A percentile compares a stretch with the other conserved stretches of the same genome.
phyloP scores from a whole-genome alignment of 2,888 invertebrate genomes.

The Epirrita christyi region DNA sequence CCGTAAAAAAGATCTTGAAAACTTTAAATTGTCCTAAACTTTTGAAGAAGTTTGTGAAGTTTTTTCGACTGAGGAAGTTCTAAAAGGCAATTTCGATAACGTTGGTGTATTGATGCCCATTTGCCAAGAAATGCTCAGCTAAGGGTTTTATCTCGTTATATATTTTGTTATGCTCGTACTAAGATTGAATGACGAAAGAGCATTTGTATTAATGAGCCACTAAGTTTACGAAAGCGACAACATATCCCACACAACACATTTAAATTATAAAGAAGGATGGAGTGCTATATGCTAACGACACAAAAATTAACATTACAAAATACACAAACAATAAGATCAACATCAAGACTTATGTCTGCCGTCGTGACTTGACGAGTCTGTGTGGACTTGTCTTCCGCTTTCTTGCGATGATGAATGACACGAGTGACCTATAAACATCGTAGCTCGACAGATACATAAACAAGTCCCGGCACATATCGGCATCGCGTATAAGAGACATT shows the following conservation, averaged over 20 bases:
- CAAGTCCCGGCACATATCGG: neutral
- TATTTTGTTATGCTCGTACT: too few relatives aligned
- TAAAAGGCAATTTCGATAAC: too few relatives aligned
- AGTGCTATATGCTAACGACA: slow-evolving; percentile 33
- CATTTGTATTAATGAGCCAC: slow-evolving; percentile 23
- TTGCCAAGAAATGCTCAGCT: too few relatives aligned
- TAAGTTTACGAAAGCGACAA: slow-evolving; percentile 35
- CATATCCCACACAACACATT: slow-evolving; percentile 36
- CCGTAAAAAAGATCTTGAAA: neutral
- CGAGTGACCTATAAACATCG: slow-evolving; percentile 11
- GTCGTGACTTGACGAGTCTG: slow-evolving; percentile 29
- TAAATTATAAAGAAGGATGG: slow-evolving; percentile 39
- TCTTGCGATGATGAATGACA: slow-evolving; percentile 28
- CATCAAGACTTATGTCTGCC: slow-evolving; percentile 26
- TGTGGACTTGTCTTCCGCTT: slow-evolving; percentile 29
- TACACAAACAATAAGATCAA: slow-evolving; percentile 33
- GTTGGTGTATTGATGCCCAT: too few relatives aligned
- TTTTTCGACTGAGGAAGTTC: too few relatives aligned
- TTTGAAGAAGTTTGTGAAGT: too few relatives aligned
- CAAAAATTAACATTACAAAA: slow-evolving; percentile 38
- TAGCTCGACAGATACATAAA: neutral
- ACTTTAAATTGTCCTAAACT: too few relatives aligned
- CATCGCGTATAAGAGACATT: neutral
- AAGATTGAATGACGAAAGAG: slow-evolving; percentile 24
- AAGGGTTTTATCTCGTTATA: too few relatives aligned